Evolutionary conservation across 2,797 vertebrate genomes (phyloP), one percentile per base, ranked within the genome.

Genomic region (Harpagifer antarcticus): DNA sequence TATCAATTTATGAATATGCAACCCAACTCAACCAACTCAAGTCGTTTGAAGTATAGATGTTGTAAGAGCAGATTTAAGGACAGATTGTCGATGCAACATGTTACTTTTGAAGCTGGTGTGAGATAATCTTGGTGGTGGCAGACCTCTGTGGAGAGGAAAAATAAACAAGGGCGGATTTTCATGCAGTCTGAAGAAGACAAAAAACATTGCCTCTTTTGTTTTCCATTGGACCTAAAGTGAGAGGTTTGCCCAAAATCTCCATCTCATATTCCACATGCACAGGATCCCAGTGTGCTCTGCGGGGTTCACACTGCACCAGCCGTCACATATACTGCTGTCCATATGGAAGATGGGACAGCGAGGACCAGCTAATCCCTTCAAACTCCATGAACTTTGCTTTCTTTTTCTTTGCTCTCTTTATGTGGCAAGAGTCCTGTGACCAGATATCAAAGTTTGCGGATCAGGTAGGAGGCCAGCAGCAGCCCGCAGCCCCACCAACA

Each of bases 371-470:
- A 80, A 83, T 87, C 82, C 79, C 65, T 16, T 86, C 45, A 84
- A 83, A 86, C 72, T 33, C 60, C 5, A n/a, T 66, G 63, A 87
- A 77, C 82, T 83, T 69, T 82, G 70, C 60, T 80, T 75, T 77
- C 59, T 78, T 79, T 88, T 52, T 76, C 60, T 75, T 69, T 79
- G 49, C 63, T 59, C 5, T 85, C 62, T 74, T 68, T 53, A 47
- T 83, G 40, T 69, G 73, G 31, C 74, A 50, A 49, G 75, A 61
- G 72, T 61, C 57, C 37, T 74, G 75, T 76, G 75, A 81, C 48
- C 52, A 63, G 68, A 67, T 89, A 78, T 89, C 78, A 89, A 77
- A 88, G 62, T 81, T 76, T 52, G 56, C 68, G 83, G 82, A 68
- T 86, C 82, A 76, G 69, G 75, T 73, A 58, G 60, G 81, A 87